These are phyloP conservation scores for Elephas maximus DNA, from an alignment of 2,113 vertebrate genomes.

Conservation along the genomic window DNA sequence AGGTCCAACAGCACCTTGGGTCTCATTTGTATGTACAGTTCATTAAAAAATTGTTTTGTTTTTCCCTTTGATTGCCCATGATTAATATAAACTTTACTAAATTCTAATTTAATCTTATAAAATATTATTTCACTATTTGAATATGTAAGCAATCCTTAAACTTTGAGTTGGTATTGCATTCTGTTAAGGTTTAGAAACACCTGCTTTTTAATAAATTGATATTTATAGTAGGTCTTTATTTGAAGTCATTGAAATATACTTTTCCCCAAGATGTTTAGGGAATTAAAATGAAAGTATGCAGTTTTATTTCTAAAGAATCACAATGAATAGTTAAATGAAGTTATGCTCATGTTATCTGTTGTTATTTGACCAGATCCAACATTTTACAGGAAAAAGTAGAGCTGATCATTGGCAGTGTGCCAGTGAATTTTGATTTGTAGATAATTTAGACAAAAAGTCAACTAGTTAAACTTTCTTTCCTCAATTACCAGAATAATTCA, in stretches of 20 bases:
- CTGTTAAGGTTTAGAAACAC: not conserved
- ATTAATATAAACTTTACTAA: conserved; percentile 3
- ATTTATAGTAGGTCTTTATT: not conserved
- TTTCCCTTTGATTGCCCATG: not conserved
- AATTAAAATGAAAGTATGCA: not conserved
- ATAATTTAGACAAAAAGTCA: not conserved
- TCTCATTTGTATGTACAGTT: not conserved
- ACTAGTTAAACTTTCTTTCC: conserved; percentile 1
- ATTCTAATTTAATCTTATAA: not conserved
- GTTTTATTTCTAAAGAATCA: conserved; percentile 12
- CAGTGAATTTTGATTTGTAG: not conserved
- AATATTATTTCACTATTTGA: not conserved
- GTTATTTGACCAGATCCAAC: not conserved
- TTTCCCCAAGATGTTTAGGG: not conserved
- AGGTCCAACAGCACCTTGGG: too few relatives aligned
- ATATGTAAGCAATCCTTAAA: not conserved
- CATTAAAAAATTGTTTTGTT: not conserved
- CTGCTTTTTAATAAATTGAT: not conserved
- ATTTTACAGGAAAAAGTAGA: not conserved
- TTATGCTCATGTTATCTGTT: not conserved
- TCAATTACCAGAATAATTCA: not conserved
- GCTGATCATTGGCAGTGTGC: not conserved
- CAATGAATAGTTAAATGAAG: not conserved
- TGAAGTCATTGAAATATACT: not conserved
- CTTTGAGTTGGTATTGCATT: not conserved